These are phyloP conservation scores for Cherax quadricarinatus DNA, from an alignment of 1,140 invertebrate species.

Conservation along the genomic window DNA sequence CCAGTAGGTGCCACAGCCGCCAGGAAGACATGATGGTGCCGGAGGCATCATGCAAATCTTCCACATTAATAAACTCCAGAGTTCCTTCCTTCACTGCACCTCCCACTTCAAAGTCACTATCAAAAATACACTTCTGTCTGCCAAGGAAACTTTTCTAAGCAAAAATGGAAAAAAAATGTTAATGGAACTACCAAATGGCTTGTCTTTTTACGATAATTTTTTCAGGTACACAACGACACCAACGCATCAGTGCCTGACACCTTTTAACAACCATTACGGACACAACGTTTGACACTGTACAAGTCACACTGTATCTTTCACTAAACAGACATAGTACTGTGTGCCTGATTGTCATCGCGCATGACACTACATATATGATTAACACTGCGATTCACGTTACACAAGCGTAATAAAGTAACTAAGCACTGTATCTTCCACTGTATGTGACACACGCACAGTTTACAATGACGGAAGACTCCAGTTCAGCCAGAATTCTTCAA, in stretches of 20 bases:
- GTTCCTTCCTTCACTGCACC: background rate
- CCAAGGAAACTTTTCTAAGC: background rate
- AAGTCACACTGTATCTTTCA: too few relatives aligned
- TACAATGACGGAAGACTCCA: background rate
- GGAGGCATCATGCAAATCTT: conserved; percentile 18
- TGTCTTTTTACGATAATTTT: background rate
- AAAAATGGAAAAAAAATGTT: background rate
- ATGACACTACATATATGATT: too few relatives aligned
- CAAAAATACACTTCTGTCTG: background rate
- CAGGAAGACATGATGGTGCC: conserved; percentile 45
- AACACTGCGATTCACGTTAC: too few relatives aligned
- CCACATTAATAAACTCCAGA: background rate
- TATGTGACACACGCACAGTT: background rate
- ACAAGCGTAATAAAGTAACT: too few relatives aligned
- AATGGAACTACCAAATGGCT: background rate
- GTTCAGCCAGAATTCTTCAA: background rate
- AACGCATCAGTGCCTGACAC: background rate
- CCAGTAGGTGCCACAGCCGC: conserved; percentile 60
- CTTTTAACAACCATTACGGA: too few relatives aligned
- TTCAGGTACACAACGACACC: background rate
- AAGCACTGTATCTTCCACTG: background rate
- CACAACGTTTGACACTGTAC: too few relatives aligned
- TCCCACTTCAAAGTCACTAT: background rate
- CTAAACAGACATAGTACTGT: too few relatives aligned
- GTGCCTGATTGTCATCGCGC: too few relatives aligned